Evolutionary conservation across 2,113 vertebrate genomes (phyloP).

Genomic region (Mobula birostris): DNA sequence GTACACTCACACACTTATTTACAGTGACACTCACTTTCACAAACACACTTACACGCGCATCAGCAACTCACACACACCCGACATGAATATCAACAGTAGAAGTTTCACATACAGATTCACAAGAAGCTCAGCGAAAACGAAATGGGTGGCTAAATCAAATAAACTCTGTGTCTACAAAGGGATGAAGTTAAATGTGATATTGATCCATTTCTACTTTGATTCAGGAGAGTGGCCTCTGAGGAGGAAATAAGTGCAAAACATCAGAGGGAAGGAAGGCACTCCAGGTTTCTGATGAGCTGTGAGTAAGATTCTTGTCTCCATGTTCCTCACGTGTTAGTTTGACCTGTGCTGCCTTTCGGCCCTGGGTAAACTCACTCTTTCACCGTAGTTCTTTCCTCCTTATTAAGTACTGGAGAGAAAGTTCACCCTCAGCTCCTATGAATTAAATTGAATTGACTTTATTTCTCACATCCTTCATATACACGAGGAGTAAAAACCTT

Average conservation of each 20-base stretch:
- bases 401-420: too few species aligned
- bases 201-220: not conserved
- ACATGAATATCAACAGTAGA: not conserved
- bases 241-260: slow-evolving; percentile 49
- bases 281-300: slow-evolving; percentile 75
- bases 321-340: too few species aligned
- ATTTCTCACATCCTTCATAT: too few species aligned
- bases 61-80: not conserved
- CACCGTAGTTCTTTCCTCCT: too few species aligned
- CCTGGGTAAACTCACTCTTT: too few species aligned
- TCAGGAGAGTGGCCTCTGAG: slow-evolving; percentile 56
- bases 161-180: not conserved
- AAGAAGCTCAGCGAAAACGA: not conserved
- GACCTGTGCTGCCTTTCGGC: too few species aligned
- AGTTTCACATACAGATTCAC: not conserved
- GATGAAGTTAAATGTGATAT: not conserved
- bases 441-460: too few species aligned
- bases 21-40: not conserved
- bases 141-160: not conserved
- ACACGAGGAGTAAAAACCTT: too few species aligned
- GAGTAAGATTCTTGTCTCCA: slow-evolving; percentile 41
- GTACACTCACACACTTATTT: not conserved
- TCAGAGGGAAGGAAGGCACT: slow-evolving; percentile 59
- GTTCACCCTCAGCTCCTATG: too few species aligned
- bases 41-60: not conserved